Base-by-base conservation (phyloP, 2,888 invertebrate species). In the Parnassius mnemosyne region DNA sequence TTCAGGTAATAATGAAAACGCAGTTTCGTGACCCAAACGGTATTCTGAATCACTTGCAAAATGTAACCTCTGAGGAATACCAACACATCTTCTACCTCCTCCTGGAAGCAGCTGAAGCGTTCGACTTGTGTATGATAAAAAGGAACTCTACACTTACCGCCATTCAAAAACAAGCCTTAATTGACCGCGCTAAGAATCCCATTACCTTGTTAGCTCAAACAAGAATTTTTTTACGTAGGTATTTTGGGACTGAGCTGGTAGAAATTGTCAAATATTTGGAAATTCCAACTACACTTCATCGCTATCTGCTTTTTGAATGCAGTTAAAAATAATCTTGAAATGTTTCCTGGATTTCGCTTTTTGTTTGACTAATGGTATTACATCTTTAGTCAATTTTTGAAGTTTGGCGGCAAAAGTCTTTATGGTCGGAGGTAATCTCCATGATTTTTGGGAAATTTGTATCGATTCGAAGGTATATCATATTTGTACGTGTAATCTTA, bases 1-100 rank as follows among this genome's bases (percentile, higher is more conserved):
- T 66, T 42, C 80, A 94, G 94, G 95, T 96, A 0, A 94, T 96
- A 16, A 95, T 96, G 92, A 96, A 96, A 83, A 96, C 96, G 10
- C 96, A 96, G 71, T 96, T 95, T 78, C 93, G 96, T 63, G 96
- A 97, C 77, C 96, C 96, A 0, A 95, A 95, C 76, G 97, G 97
- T 46, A 94, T 97, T 61, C 89, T 97, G 7, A 96, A 96, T 79
- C 95, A 94, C 42, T 92, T 97, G 11, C 95, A 95, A 70, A 94
- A 95, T 79, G 92, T 94, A 0, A 89, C 92, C 1, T 70, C 86
- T 1, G 80, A 83, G 20, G 85, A 89, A 64, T 76, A 84, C 66
- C 83, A 92, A 57, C 85, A 92, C 67, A 92, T 95, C 60, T 93
- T 95, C 78, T 93, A 94, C 68, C 89, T 94, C 47, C 90, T 97